These are phyloP conservation scores for Malurus alboscapulatus DNA, from an alignment of 2,113 vertebrate species.

Conservation along the genomic window DNA sequence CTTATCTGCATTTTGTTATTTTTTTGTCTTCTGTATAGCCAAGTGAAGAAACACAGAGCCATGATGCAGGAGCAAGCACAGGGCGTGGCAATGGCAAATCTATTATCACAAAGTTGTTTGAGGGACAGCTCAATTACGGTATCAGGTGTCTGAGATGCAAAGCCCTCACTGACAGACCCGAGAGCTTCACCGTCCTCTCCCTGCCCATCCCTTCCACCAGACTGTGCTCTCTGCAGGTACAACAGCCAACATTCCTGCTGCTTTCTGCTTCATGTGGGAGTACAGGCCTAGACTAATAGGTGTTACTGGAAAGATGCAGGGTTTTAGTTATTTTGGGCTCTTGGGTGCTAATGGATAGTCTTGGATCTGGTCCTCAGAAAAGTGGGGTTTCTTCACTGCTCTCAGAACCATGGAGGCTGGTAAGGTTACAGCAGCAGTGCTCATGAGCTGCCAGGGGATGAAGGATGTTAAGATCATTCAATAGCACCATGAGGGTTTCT, in stretches of 20 bases:
- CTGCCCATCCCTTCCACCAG: constrained; percentile 77
- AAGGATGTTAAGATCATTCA: neutral
- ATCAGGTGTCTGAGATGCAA: constrained; percentile 77
- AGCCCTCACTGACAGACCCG: constrained; percentile 65
- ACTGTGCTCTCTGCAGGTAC: constrained; percentile 82
- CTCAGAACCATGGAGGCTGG: neutral
- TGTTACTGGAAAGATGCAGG: neutral
- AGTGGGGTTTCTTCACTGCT: neutral
- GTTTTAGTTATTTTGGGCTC: neutral
- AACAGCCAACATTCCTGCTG: neutral
- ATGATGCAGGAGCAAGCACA: neutral
- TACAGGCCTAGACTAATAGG: rapidly evolving
- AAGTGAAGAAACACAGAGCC: neutral
- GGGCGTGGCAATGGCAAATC: constrained; percentile 57
- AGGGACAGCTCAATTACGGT: constrained; percentile 78
- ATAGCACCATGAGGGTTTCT: neutral
- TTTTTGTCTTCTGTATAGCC: constrained; percentile 6
- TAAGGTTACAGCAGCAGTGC: neutral
- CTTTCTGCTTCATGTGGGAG: neutral
- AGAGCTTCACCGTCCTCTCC: constrained; percentile 82
- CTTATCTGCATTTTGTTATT: neutral
- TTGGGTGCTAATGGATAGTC: neutral
- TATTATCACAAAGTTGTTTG: constrained; percentile 80
- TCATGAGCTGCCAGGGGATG: neutral
- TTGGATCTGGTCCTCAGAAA: neutral